phyloP scores from a whole-genome alignment of 2,797 vertebrate species.

The Anas acuta region DNA sequence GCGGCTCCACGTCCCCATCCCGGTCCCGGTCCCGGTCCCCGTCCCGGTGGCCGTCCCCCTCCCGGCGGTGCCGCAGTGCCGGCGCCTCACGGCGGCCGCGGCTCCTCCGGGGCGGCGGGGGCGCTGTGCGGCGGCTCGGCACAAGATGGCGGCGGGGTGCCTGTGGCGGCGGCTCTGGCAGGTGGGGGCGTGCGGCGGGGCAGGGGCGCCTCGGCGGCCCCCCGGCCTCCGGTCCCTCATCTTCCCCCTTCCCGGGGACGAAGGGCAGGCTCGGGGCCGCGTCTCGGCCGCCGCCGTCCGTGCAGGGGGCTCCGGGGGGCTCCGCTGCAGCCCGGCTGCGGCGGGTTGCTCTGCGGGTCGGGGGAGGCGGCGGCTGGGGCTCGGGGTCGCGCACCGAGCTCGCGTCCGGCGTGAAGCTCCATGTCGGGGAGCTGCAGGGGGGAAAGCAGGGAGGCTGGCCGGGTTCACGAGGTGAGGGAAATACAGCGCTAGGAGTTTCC shows the following conservation, averaged over 20 bases:
- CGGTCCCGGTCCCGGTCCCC: too few species aligned
- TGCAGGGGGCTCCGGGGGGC: too few species aligned
- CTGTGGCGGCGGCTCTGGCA: background rate
- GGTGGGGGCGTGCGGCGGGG: background rate
- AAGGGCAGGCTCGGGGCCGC: background rate
- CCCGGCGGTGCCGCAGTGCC: background rate
- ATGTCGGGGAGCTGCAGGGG: background rate
- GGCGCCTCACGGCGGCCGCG: background rate
- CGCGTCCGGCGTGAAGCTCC: background rate
- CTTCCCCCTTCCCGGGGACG: background rate
- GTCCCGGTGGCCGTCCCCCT: too few species aligned
- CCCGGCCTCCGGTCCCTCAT: too few species aligned
- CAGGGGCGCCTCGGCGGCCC: background rate
- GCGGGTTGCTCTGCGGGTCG: background rate
- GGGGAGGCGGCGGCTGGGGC: fast-evolving
- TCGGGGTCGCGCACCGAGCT: background rate
- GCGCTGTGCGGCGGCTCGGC: background rate
- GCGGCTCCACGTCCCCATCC: too few species aligned
- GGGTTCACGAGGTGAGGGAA: background rate
- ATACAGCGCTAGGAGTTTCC: background rate
- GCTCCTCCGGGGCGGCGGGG: background rate
- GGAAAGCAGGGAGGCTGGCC: fast-evolving
- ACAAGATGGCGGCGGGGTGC: constrained; percentile 43
- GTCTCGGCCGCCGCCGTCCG: fast-evolving
- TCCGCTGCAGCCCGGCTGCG: background rate